Conservation (phyloP, 2,113 vertebrate genomes). For the Ginglymostoma cirratum region DNA sequence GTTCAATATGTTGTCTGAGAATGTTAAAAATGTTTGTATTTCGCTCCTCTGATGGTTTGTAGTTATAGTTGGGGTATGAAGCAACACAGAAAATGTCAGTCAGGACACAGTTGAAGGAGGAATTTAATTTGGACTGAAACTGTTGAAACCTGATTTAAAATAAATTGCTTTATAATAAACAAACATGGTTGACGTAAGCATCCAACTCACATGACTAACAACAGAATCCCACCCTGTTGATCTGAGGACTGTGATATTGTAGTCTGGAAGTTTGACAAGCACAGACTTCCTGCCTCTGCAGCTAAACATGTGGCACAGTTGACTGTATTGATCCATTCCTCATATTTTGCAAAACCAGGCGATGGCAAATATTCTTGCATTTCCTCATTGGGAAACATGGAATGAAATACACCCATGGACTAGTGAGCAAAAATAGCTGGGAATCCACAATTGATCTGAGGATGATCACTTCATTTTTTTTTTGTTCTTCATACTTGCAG, state of each 20-base stretch:
- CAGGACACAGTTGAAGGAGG: neutral
- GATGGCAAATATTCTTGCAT: neutral
- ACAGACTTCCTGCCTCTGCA: neutral
- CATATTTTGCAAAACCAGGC: neutral
- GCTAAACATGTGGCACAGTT: neutral
- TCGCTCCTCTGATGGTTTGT: neutral
- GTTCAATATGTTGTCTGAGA: neutral
- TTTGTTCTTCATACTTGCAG: neutral
- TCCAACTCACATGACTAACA: neutral
- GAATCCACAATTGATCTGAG: neutral
- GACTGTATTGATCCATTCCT: neutral
- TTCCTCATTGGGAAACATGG: neutral
- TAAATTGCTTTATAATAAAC: neutral
- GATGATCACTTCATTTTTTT: neutral
- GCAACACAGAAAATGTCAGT: neutral
- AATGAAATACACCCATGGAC: neutral
- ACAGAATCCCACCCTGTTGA: neutral
- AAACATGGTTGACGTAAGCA: neutral
- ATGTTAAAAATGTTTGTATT: neutral
- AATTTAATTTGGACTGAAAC: neutral
- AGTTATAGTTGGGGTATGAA: neutral
- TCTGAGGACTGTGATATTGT: constrained; percentile 7
- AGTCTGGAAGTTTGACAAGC: neutral
- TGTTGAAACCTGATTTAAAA: neutral
- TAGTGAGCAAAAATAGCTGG: neutral